Evolutionary conservation across 1,140 invertebrate genomes (phyloP).

Genomic region (Philotrypesis tridentata): DNA sequence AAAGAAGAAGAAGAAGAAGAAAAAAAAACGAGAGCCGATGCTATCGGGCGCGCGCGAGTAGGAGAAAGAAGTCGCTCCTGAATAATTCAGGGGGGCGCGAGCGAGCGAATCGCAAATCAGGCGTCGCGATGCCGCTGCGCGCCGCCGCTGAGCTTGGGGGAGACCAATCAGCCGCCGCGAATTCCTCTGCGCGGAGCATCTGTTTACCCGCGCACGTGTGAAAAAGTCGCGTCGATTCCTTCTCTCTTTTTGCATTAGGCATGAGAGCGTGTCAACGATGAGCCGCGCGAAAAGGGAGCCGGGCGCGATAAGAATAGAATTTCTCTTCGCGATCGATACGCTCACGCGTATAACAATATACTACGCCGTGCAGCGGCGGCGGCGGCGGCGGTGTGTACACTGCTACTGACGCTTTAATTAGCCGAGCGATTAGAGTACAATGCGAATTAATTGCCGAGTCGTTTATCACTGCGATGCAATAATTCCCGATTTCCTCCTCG

Average conservation of each 20-base stretch:
- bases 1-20: too few relatives aligned
- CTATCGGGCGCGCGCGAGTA: not conserved
- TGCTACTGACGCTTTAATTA: not conserved
- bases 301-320: too few relatives aligned
- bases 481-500: not conserved
- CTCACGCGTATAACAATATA: too few relatives aligned
- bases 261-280: constrained; percentile 51
- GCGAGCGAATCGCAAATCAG: constrained; percentile 39
- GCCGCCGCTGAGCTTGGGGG: too few relatives aligned
- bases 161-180: constrained; percentile 35
- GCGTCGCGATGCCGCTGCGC: not conserved
- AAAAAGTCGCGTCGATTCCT: not conserved
- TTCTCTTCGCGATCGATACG: too few relatives aligned
- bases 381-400: too few relatives aligned
- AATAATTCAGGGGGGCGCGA: constrained; percentile 40
- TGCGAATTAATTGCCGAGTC: not conserved
- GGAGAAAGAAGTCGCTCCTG: not conserved
- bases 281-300: too few relatives aligned
- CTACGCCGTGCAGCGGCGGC: too few relatives aligned
- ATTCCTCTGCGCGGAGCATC: constrained; percentile 32
- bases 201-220: constrained; percentile 27
- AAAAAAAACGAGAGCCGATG: too few relatives aligned
- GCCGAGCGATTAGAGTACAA: not conserved
- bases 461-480: not conserved
- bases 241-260: constrained; percentile 48